A percentile compares a stretch with the other conserved stretches of the same genome.
These are phyloP conservation scores for Oostethus manadensis DNA, from an alignment of 2,113 vertebrate species.

Conservation along the genomic window DNA sequence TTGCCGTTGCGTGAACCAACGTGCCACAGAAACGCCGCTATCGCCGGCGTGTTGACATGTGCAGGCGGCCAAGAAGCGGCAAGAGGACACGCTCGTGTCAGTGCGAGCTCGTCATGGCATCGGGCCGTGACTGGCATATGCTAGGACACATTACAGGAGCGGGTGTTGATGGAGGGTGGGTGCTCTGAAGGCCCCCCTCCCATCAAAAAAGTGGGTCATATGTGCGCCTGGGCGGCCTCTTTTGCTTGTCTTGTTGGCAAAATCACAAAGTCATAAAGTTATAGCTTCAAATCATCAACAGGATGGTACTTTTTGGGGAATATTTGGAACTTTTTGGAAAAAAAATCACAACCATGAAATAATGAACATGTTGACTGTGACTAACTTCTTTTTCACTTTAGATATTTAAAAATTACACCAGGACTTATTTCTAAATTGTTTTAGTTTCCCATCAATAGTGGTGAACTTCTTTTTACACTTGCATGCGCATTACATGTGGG, in stretches of 20 bases:
- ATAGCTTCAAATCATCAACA: too few relatives aligned
- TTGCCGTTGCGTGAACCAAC: conserved; percentile 50
- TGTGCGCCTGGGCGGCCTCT: conserved; percentile 32
- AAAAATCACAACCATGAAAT: too few relatives aligned
- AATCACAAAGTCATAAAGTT: too few relatives aligned
- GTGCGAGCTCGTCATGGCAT: conserved; percentile 56
- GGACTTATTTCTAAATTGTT: too few relatives aligned
- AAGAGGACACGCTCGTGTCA: conserved; percentile 55
- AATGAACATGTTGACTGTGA: too few relatives aligned
- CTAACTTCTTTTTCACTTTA: too few relatives aligned
- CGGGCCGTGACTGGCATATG: conserved; percentile 65
- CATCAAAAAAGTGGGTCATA: conserved; percentile 62
- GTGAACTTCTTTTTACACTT: too few relatives aligned
- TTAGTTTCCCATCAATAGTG: too few relatives aligned
- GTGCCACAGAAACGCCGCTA: conserved; percentile 68
- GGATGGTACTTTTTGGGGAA: too few relatives aligned
- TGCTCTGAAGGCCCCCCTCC: conserved; percentile 51
- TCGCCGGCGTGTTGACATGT: conserved; percentile 60
- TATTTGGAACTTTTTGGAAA: too few relatives aligned
- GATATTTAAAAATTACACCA: too few relatives aligned
- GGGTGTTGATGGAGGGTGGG: conserved; percentile 57
- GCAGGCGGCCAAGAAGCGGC: conserved; percentile 43
- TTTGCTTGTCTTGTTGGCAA: conserved; percentile 15
- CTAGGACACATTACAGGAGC: conserved; percentile 57
- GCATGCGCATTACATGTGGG: too few relatives aligned